These are phyloP conservation scores for Eupithecia abbreviata DNA, from an alignment of 2,888 invertebrate species.

Conservation along the genomic window DNA sequence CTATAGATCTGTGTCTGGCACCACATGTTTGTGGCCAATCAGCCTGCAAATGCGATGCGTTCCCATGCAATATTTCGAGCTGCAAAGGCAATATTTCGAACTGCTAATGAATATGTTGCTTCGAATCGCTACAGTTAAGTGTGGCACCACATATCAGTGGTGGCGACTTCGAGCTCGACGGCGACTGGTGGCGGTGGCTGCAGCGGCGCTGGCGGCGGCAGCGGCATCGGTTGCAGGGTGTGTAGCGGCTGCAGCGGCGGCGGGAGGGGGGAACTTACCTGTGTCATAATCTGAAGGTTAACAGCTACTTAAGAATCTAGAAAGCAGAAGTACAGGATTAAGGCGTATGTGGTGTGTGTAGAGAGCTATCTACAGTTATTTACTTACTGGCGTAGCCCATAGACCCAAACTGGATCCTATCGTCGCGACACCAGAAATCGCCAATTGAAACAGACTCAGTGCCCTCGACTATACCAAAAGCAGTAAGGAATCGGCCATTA, in stretches of 20 bases:
- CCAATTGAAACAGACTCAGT: background rate
- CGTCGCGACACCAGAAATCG: background rate
- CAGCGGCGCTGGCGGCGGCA: slow-evolving; percentile 14
- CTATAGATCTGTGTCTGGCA: background rate
- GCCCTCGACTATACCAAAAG: too few relatives aligned
- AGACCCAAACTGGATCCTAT: background rate
- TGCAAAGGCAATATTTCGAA: background rate
- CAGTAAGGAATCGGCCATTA: too few relatives aligned
- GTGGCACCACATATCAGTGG: slow-evolving; percentile 73
- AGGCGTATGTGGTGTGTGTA: background rate
- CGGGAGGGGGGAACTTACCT: slow-evolving; percentile 54
- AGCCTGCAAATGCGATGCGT: slow-evolving; percentile 1
- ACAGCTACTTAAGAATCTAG: background rate
- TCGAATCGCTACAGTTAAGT: slow-evolving; percentile 2
- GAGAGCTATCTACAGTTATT: background rate
- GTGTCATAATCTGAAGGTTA: background rate
- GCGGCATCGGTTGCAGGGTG: slow-evolving; percentile 71
- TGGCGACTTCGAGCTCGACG: slow-evolving; percentile 76
- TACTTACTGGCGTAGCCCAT: background rate
- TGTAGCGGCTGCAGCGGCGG: slow-evolving; percentile 47
- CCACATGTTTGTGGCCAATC: background rate
- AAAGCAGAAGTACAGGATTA: background rate
- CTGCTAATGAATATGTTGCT: background rate
- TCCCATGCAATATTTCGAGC: background rate
- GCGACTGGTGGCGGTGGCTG: slow-evolving; percentile 63